phyloP scores from a whole-genome alignment of 2,888 invertebrate species.

The Ditylenchus weischeri region DNA sequence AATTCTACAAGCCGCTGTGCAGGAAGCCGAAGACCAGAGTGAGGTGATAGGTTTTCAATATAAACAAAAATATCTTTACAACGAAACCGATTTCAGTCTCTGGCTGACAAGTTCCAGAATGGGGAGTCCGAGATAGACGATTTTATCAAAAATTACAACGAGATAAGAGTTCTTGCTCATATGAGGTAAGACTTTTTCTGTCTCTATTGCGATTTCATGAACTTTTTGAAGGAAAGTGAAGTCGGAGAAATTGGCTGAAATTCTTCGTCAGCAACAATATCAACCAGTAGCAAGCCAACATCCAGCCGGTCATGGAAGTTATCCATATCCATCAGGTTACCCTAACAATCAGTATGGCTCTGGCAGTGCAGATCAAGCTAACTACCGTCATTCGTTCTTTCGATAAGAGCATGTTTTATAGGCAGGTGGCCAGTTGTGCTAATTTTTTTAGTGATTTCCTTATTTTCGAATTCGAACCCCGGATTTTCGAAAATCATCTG shows the following conservation, averaged over 20 bases:
- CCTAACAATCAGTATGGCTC: neutral
- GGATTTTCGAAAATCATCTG: too few species aligned
- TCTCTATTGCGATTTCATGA: conserved; percentile 15
- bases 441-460: too few species aligned
- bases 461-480: too few species aligned
- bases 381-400: conserved; percentile 22
- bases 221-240: conserved; percentile 74
- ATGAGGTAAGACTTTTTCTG: conserved; percentile 34
- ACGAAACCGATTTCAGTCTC: conserved; percentile 29
- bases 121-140: conserved; percentile 72
- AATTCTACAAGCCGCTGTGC: conserved; percentile 82
- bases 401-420: conserved; percentile 3
- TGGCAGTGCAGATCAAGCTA: conserved; percentile 2
- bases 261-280: conserved; percentile 58
- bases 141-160: conserved; percentile 80
- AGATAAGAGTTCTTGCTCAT: conserved; percentile 75
- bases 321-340: conserved; percentile 1
- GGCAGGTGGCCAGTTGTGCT: too few species aligned
- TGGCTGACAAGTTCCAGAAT: conserved; percentile 76
- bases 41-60: conserved; percentile 66
- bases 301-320: neutral
- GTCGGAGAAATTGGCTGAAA: conserved; percentile 80
- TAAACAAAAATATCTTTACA: conserved; percentile 5
- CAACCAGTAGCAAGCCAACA: conserved; percentile 11
- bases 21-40: conserved; percentile 87